phyloP scores from a whole-genome alignment of 1,140 invertebrate genomes.

The Magallana angulata region DNA sequence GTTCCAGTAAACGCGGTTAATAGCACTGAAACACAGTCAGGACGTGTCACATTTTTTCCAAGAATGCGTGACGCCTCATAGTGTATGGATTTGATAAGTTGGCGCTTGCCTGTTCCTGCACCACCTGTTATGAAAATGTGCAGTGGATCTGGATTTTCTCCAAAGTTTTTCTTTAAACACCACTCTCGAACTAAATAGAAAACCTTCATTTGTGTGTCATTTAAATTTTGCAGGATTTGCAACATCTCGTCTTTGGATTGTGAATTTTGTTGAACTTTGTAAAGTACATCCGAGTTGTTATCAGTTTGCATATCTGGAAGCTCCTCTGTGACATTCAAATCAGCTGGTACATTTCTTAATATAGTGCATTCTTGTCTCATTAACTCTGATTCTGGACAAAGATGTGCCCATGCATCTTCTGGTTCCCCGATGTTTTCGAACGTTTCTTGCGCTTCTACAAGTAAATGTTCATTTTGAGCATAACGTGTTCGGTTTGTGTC shows the following conservation, averaged over 20 bases:
- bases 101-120: slow-evolving; percentile 54
- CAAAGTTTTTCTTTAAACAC: slow-evolving; percentile 34
- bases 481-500: background rate
- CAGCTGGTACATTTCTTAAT: too few species aligned
- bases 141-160: slow-evolving; percentile 40
- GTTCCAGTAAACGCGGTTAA: slow-evolving; percentile 48
- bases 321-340: background rate
- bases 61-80: slow-evolving; percentile 55
- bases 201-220: slow-evolving; percentile 33
- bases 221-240: background rate
- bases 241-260: slow-evolving; percentile 23
- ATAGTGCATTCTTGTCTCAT: background rate
- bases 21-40: slow-evolving; percentile 41
- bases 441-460: background rate
- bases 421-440: slow-evolving; percentile 10
- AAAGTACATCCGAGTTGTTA: background rate
- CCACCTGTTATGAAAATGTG: slow-evolving; percentile 52
- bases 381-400: slow-evolving; percentile 41
- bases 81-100: slow-evolving; percentile 52
- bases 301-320: background rate
- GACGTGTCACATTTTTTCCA: background rate
- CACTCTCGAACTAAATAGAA: slow-evolving; percentile 55
- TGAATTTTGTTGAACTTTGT: background rate
- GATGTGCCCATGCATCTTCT: slow-evolving; percentile 39
- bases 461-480: background rate